Base-by-base conservation (phyloP, 2,888 invertebrate genomes). In the Lycocerus yunnanus region DNA sequence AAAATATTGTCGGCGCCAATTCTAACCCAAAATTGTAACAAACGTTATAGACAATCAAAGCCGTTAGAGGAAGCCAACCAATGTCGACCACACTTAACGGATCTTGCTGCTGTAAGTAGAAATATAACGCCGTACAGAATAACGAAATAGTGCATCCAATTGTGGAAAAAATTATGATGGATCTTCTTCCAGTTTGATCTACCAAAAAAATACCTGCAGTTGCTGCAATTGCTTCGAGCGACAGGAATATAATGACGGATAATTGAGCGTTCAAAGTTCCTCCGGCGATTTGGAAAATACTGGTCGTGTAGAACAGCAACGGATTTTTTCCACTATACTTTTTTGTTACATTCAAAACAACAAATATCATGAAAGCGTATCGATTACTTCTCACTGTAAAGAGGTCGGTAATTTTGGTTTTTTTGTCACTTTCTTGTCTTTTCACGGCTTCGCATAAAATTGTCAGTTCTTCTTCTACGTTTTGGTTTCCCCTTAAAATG, bases 291-390 rank as follows among this genome's bases (percentile, higher is more conserved):
- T 88, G 88, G 82, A 94, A 93, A 80, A 94, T 93, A 1, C 87
- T 87, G 75, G 91, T 90, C 0, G 91, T 89, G 81, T 92, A 92
- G 3, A 91, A 90, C 8, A 91, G 88, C 10, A 92, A 89, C 0
- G 91, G 91, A 74, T 91, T 91, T 76, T 91, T 91, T 0, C 92
- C 92, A 81, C 91, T 91, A 69, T 92, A 88, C 82, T 94, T 93
- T 82, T 90, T 90, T 24, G 90, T 89, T 2, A 89, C 87, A 81
- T 90, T 90, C 13, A 93, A 87, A 21, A 90, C 90, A 11, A 92
- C 82, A 73, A 80, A 85, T 87, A 93, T 90, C 81, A 89, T 87
- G 81, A 92, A 87, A 1, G 93, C 93, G 85, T 90, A 90, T 78
- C 90, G 88, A 81, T 91, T 91, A 1, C 89, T 90, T 11, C 88